A percentile compares a stretch with the other conserved stretches of the same genome.
phyloP scores from a whole-genome alignment of 2,797 vertebrate genomes.

The Momotus momota region DNA sequence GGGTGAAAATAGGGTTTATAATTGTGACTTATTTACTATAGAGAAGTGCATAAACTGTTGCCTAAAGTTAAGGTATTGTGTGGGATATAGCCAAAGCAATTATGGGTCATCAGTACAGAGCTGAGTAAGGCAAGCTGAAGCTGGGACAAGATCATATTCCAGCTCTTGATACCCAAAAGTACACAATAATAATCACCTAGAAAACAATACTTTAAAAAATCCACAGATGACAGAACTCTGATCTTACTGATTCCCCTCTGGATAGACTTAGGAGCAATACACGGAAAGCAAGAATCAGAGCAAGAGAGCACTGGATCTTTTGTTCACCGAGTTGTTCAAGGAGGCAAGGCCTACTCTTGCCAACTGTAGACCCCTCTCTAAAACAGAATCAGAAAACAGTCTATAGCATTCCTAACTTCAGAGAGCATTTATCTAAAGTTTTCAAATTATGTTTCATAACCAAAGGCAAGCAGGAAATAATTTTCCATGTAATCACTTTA shows the following conservation, averaged over 20 bases:
- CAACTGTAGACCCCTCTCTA: not conserved
- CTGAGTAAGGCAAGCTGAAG: not conserved
- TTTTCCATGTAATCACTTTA: not conserved
- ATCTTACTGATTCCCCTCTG: not conserved
- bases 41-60: too few species aligned
- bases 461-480: not conserved
- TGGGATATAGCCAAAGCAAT: not conserved
- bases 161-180: not conserved
- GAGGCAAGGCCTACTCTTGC: not conserved
- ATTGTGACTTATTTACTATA: not conserved
- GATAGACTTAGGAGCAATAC: not conserved
- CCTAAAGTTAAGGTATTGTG: too few species aligned
- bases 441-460: not conserved
- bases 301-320: not conserved
- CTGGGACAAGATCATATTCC: not conserved
- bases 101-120: rapidly evolving
- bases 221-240: not conserved
- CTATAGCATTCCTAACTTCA: not conserved
- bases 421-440: not conserved
- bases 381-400: not conserved
- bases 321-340: not conserved
- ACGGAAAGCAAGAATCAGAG: not conserved
- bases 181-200: too few species aligned
- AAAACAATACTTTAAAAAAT: not conserved
- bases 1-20: not conserved